Evolutionary conservation across 2,888 invertebrate species (phyloP), one percentile per base, ranked within the genome.

Genomic region (Pimpla rufipes): DNA sequence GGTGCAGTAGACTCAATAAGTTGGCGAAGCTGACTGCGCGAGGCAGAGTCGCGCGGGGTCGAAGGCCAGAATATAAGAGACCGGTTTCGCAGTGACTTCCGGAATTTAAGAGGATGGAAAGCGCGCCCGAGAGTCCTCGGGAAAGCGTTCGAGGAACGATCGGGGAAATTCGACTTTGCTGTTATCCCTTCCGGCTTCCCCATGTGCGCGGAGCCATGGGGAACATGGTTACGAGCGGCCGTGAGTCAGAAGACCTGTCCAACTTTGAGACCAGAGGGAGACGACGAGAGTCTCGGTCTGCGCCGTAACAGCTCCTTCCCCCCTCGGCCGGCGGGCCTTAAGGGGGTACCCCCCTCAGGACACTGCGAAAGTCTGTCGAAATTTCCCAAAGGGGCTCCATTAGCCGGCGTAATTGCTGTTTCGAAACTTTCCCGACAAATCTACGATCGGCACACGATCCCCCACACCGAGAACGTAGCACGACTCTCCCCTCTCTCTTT

Each of bases 331-430:
- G 11, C n/a, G 71, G 55, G 40, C 52, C 71, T 57, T 71, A 40
- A 40, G 42, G 42, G 55, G 11, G 29, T 29, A 2, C 29, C 29
- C 35, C 79, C 79, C 62, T 62, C 70, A 45, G 80, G 45, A 80
- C 78, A 87, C 87, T 86, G 84, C 78, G 81, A 87, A 89, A 89
- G 88, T 89, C 88, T 87, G 87, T 86, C 85, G 86, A 82, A 85
- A 87, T 88, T 88, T 87, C 88, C 88, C 88, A 85, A 82, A 85
- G 88, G 88, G 83, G 88, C 87, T 89, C 90, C 90, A 91, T 90
- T 90, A 91, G 89, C 88, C 83, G 79, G 77, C 85, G 89, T 90
- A 91, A 91, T 91, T 91, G 90, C 90, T 88, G 87, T 91, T 91
- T 85, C 88, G 68, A 87, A 91, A 91, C 90, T 91, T 88, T 87